Percentiles rank a stretch among this genome's conserved stretches.
phyloP scores from a whole-genome alignment of 2,888 invertebrate genomes.

The Yponomeuta sedellus region DNA sequence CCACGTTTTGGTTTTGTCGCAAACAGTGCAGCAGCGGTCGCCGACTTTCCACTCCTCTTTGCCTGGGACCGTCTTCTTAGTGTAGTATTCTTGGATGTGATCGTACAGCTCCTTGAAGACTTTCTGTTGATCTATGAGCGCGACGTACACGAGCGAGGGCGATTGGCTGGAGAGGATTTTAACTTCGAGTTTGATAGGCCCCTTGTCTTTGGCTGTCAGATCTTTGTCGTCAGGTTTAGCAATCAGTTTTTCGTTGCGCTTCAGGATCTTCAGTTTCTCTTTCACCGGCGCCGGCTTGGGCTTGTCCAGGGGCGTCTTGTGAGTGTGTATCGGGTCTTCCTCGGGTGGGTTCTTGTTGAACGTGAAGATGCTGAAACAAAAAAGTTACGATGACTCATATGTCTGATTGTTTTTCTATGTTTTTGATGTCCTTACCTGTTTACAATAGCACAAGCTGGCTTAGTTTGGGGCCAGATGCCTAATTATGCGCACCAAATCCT shows the following conservation, averaged over 20 bases:
- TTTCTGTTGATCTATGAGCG: conserved; percentile 60
- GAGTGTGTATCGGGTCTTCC: conserved; percentile 41
- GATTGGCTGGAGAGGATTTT: conserved; percentile 66
- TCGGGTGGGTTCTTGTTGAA: conserved; percentile 41
- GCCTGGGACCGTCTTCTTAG: conserved; percentile 30
- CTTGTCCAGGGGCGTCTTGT: conserved; percentile 38
- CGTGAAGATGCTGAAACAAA: conserved; percentile 42
- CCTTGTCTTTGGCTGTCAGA: conserved; percentile 60
- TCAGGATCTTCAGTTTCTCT: conserved; percentile 35
- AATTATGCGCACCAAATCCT: no score
- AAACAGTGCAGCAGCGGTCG: conserved; percentile 63
- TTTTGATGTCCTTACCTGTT: no score
- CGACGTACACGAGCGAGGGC: conserved; percentile 79
- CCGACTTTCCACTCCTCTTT: conserved; percentile 67
- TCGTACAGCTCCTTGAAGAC: conserved; percentile 62
- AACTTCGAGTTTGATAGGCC: conserved; percentile 67
- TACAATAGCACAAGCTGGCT: no score
- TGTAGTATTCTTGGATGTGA: conserved; percentile 75
- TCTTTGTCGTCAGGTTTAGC: conserved; percentile 32
- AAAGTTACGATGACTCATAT: not conserved
- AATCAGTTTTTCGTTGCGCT: conserved; percentile 24
- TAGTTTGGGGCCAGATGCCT: no score
- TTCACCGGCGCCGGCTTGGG: conserved; percentile 24
- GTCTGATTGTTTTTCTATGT: no score
- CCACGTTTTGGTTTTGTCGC: conserved; percentile 75